phyloP scores from a whole-genome alignment of 2,113 vertebrate genomes.

The Planiliza haematocheilus region DNA sequence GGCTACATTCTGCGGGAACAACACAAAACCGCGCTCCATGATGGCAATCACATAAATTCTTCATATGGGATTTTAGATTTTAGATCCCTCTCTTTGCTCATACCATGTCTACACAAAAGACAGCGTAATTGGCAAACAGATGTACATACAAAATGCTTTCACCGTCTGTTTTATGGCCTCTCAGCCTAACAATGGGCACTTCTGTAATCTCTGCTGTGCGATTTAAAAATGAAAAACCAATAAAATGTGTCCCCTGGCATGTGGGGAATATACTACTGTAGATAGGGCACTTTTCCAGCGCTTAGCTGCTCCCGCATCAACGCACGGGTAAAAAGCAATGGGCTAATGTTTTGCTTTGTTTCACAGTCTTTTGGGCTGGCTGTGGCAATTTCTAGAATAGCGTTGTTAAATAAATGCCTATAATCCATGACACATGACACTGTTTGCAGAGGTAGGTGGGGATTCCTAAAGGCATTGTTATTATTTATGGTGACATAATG shows the following conservation, averaged over 20 bases:
- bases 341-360: slow-evolving; percentile 20
- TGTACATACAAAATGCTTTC: slow-evolving; percentile 60
- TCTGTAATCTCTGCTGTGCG: slow-evolving; percentile 67
- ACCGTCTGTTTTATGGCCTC: slow-evolving; percentile 65
- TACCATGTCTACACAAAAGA: slow-evolving; percentile 69
- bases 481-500: slow-evolving; percentile 50
- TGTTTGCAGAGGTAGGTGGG: slow-evolving; percentile 43
- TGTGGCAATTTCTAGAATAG: neutral
- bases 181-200: slow-evolving; percentile 70
- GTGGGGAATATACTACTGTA: slow-evolving; percentile 35
- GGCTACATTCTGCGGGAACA: slow-evolving; percentile 63
- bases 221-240: slow-evolving; percentile 63
- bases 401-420: slow-evolving; percentile 33
- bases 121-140: slow-evolving; percentile 78
- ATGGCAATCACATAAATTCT: slow-evolving; percentile 73
- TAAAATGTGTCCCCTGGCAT: slow-evolving; percentile 60
- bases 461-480: slow-evolving; percentile 49
- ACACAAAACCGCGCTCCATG: slow-evolving; percentile 59
- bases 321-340: slow-evolving; percentile 29
- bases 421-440: slow-evolving; percentile 49
- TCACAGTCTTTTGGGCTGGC: neutral
- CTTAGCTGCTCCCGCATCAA: slow-evolving; percentile 33
- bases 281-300: slow-evolving; percentile 23
- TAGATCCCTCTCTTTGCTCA: slow-evolving; percentile 54
- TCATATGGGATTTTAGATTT: slow-evolving; percentile 67